phyloP scores from a whole-genome alignment of 2,113 vertebrate species.

The Antigone vipio region DNA sequence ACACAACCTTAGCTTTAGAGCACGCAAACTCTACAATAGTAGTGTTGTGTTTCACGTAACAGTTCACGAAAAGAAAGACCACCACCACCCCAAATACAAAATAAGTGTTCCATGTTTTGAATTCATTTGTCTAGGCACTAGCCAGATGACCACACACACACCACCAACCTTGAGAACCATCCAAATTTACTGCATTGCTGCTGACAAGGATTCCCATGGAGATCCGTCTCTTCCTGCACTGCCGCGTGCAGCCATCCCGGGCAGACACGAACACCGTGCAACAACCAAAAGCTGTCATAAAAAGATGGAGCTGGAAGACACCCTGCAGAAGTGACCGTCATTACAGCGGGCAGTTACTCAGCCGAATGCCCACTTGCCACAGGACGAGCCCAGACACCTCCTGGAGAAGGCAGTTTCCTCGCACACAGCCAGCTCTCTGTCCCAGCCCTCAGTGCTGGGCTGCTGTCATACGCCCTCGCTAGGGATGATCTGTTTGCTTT shows the following conservation, averaged over 20 bases:
- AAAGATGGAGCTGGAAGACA: neutral
- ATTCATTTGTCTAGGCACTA: neutral
- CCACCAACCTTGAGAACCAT: neutral
- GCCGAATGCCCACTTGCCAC: fast-evolving
- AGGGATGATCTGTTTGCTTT: too few relatives aligned
- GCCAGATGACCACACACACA: fast-evolving
- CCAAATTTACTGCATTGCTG: fast-evolving
- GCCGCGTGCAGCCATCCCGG: fast-evolving
- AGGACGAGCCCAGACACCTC: neutral
- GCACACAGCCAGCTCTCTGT: neutral
- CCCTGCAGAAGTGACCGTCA: fast-evolving
- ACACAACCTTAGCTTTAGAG: neutral
- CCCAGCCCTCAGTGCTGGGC: neutral
- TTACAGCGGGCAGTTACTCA: neutral
- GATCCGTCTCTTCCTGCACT: neutral
- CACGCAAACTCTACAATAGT: neutral
- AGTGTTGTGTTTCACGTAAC: neutral
- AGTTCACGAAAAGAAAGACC: neutral
- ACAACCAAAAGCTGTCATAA: fast-evolving
- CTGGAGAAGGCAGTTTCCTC: neutral
- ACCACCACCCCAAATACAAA: neutral
- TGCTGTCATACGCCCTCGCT: neutral
- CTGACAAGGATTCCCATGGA: neutral
- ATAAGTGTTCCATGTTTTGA: neutral
- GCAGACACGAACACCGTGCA: fast-evolving